Base-by-base conservation (phyloP, 1,140 invertebrate species). In the Xylocopa sonorina region DNA sequence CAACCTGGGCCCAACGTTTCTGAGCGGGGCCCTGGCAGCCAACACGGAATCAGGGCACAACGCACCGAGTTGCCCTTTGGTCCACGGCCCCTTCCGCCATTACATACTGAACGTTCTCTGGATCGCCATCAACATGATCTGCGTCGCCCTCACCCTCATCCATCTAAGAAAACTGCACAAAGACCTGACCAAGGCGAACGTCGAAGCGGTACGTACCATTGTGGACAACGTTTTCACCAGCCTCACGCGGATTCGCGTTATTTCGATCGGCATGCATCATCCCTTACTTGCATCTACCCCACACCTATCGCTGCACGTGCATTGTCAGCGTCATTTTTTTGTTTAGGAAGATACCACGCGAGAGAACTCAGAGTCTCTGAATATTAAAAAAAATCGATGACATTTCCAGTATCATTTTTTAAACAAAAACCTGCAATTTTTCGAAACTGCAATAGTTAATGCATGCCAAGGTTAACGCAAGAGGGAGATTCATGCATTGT, bases 41-140 rank as follows among this genome's bases (percentile, higher is more conserved):
- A 97, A 97, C 85, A 95, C 96, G 0, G 96, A 97, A 83, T 94
- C 94, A n/a, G 95, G 95, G 0, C 95, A 96, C 80, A 95, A 96
- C 78, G 94, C 96, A 0, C 97, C 97, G 0, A 96, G 96, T 27
- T 98, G 97, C 88, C 96, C 97, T 1, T 93, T 98, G 74, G 96
- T 97, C 2, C 94, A 95, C 86, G 96, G 95, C 5, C 96, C 97
- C 9, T 96, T 97, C 82, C 94, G 97, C 68, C 97, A 98, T 92
- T 97, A 98, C 90, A 96, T 98, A 71, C 95, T 98, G 58, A 98
- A 98, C 91, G 96, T 97, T 7, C 94, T 98, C 2, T 98, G 97
- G 97, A 97, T 98, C 71, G 94, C 96, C 60, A 97, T 98, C 81
- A 98, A 98, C 89, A 94, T 97, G 46, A 96, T 97, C 73, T 98